Conservation (phyloP, 64 coral and sea anemone species). For the Trachythela sp. region DNA sequence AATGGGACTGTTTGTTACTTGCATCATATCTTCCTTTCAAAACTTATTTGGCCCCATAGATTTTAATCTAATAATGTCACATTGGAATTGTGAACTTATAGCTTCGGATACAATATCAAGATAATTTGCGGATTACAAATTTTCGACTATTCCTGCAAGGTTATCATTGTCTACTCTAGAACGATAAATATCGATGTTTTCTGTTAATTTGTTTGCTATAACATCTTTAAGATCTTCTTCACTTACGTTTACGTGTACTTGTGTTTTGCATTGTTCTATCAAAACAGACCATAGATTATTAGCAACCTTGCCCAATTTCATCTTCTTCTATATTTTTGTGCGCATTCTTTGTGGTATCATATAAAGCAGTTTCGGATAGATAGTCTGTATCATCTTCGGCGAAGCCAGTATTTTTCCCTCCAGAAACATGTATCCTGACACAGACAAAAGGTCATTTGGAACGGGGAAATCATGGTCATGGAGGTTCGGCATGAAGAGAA, state of each 20-base stretch:
- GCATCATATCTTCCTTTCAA: background rate
- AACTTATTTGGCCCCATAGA: background rate
- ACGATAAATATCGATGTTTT: background rate
- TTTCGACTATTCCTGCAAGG: background rate
- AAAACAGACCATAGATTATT: background rate
- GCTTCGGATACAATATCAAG: background rate
- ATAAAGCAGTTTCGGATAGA: background rate
- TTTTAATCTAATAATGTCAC: background rate
- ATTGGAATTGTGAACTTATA: background rate
- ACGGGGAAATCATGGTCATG: background rate
- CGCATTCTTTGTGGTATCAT: background rate
- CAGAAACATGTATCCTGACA: slow-evolving; percentile 13
- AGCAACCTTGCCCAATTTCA: background rate
- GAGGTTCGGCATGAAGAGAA: background rate
- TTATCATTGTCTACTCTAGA: background rate
- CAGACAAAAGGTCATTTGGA: background rate
- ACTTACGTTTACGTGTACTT: background rate
- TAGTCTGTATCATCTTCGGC: background rate
- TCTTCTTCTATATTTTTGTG: background rate
- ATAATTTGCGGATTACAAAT: background rate
- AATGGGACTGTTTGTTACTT: background rate
- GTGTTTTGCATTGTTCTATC: slow-evolving; percentile 8
- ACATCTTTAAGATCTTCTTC: slow-evolving; percentile 16
- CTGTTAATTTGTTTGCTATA: background rate
- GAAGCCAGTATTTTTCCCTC: background rate